Evolutionary conservation across 2,888 invertebrate species (phyloP), one percentile per base, ranked within the genome.

Genomic region (Agrotis clavis): DNA sequence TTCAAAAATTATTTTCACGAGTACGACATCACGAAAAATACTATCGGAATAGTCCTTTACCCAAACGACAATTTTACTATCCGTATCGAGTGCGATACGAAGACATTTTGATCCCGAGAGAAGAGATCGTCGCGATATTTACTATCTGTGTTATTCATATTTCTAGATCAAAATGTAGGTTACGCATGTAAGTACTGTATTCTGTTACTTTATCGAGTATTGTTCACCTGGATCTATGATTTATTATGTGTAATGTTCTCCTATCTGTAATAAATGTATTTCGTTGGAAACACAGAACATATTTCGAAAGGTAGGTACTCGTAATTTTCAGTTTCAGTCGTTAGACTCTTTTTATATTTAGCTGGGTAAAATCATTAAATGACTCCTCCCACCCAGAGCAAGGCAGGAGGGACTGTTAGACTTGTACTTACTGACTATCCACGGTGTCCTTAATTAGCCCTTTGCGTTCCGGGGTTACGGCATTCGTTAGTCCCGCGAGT

Each of bases 101-200:
- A 56, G 18, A 35, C 14, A 82, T 85, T n/a, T 74, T 51, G 59
- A 67, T 72, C 86, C 64, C 57, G 5, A 25, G 65, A 66, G 77
- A 73, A 9, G 18, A 19, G 47, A 74, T 69, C 67, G 50, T 54
- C 2, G 57, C 6, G 56, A 67, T 71, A 83, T 51, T 59, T 63
- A 60, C 35, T 50, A 25, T 68, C 71, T 61, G 21, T 70, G 62
- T 21, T 50, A 74, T 74, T 78, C 67, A 74, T 71, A 83, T 74
- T 74, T 62, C 60, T 63, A 73, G 54, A 57, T 63, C n/a, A 16
- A 48, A 68, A 67, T 71, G 62, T 76, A 67, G 56, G 35, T 21
- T 70, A 54, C 54, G 30, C 48, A 59, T 53, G 57, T 76, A 71
- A 35, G 53, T 48, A 68, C 47, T 19, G 48, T 72, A 69, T 67